These are phyloP conservation scores for Sebastes glaucus DNA, from an alignment of 2,797 vertebrate species.

Conservation along the genomic window DNA sequence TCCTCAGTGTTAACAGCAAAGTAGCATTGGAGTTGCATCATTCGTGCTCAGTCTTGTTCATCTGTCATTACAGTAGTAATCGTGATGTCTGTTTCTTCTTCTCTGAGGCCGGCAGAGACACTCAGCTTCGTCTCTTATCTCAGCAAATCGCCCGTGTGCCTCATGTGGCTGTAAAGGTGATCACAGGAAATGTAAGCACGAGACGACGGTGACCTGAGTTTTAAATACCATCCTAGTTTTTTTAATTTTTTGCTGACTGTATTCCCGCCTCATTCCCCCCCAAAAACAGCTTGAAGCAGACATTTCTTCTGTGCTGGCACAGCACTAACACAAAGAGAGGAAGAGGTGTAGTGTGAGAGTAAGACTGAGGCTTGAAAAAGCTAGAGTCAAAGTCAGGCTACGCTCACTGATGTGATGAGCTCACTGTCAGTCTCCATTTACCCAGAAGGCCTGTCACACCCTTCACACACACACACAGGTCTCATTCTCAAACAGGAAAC, in stretches of 20 bases:
- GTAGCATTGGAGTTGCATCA: slow-evolving; percentile 9
- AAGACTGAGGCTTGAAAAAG: neutral
- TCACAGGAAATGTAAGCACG: slow-evolving; percentile 1
- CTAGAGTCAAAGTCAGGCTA: slow-evolving; percentile 6
- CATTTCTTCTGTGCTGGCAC: slow-evolving; percentile 26
- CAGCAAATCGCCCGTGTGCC: neutral
- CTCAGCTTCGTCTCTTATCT: slow-evolving; percentile 4
- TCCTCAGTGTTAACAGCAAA: neutral
- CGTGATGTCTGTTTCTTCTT: slow-evolving; percentile 6
- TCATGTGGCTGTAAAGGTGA: slow-evolving; percentile 12
- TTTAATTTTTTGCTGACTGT: slow-evolving; percentile 21
- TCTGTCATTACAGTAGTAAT: neutral
- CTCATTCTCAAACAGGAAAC: slow-evolving; percentile 20
- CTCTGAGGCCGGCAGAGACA: neutral
- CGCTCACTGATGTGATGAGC: slow-evolving; percentile 15
- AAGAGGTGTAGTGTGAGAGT: slow-evolving; percentile 7
- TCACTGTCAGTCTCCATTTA: slow-evolving; percentile 13
- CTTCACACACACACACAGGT: neutral
- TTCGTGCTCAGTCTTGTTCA: slow-evolving; percentile 12
- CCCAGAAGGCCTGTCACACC: slow-evolving; percentile 4
- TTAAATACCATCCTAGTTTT: neutral
- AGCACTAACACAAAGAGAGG: slow-evolving; percentile 11
- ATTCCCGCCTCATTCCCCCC: slow-evolving; percentile 4
- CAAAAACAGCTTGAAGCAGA: slow-evolving; percentile 33
- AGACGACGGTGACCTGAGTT: neutral